phyloP scores from a whole-genome alignment of 2,113 vertebrate genomes.

The Brachyhypopomus occidentalis region DNA sequence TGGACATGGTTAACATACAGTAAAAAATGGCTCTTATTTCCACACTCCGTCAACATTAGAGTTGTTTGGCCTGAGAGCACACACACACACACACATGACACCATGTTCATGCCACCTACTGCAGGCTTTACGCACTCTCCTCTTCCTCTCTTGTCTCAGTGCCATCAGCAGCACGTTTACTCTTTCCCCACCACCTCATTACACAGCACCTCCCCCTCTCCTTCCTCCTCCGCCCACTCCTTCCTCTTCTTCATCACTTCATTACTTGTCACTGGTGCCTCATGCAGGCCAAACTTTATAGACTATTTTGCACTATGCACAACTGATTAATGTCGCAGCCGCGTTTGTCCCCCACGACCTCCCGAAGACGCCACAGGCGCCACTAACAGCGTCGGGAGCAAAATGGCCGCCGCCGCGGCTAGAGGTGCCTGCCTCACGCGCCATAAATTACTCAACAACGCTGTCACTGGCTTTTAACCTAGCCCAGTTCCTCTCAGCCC shows the following conservation, averaged over 20 bases:
- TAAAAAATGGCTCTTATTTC: conserved; percentile 7
- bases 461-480: conserved; percentile 40
- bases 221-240: neutral
- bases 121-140: neutral
- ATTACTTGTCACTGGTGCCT: conserved; percentile 1
- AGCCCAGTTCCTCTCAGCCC: neutral
- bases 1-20: conserved; percentile 1
- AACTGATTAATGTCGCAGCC: conserved; percentile 64
- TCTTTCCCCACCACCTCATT: neutral
- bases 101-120: neutral
- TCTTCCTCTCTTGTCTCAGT: neutral
- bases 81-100: conserved; percentile 20
- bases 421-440: conserved; percentile 33
- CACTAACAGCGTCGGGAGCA: conserved; percentile 17
- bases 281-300: neutral
- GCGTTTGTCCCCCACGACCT: conserved; percentile 48
- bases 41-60: neutral
- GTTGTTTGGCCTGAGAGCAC: conserved; percentile 33
- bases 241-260: conserved; percentile 33
- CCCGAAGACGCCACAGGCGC: conserved; percentile 19
- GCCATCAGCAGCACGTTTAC: neutral
- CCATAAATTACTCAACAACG: conserved; percentile 48
- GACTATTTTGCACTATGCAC: neutral
- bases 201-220: neutral
- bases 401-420: conserved; percentile 39